phyloP scores from a whole-genome alignment of 2,113 vertebrate genomes.

The Salvelinus sp. region DNA sequence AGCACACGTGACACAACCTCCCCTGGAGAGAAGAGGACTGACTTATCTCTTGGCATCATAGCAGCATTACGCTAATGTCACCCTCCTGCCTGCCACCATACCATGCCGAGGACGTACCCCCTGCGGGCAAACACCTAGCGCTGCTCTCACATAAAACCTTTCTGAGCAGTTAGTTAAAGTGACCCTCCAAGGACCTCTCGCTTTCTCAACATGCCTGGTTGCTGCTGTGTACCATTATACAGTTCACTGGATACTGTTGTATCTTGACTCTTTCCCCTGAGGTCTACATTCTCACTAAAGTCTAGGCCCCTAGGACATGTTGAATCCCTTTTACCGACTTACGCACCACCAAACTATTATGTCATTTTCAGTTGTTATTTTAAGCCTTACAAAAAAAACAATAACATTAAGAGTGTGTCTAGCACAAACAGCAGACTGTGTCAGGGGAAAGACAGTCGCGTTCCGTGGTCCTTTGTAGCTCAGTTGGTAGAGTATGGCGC shows the following conservation, averaged over 20 bases:
- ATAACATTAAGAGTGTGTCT: slow-evolving; percentile 1
- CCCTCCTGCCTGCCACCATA: not conserved
- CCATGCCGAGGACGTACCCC: not conserved
- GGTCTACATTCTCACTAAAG: slow-evolving; percentile 35
- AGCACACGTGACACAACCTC: slow-evolving; percentile 33
- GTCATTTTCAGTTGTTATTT: too few species aligned
- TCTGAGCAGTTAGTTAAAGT: slow-evolving; percentile 21
- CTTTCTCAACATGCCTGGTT: slow-evolving; percentile 32
- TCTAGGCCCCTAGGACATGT: slow-evolving; percentile 11
- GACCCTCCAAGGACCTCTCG: slow-evolving; percentile 7
- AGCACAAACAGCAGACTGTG: not conserved
- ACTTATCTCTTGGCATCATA: slow-evolving; percentile 29
- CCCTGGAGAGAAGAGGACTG: slow-evolving; percentile 33
- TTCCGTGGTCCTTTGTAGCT: too few species aligned
- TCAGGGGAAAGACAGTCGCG: too few species aligned
- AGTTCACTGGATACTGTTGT: slow-evolving; percentile 11
- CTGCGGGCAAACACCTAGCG: slow-evolving; percentile 20
- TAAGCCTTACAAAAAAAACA: too few species aligned
- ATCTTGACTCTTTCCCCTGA: not conserved
- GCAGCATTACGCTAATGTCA: slow-evolving; percentile 40
- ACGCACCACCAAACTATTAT: too few species aligned
- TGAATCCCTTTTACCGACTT: too few species aligned
- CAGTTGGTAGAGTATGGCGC: too few species aligned
- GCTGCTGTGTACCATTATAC: slow-evolving; percentile 39
- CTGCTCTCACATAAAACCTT: slow-evolving; percentile 30